Conservation (phyloP, 1,140 invertebrate species). For the Drosophila insularis region DNA sequence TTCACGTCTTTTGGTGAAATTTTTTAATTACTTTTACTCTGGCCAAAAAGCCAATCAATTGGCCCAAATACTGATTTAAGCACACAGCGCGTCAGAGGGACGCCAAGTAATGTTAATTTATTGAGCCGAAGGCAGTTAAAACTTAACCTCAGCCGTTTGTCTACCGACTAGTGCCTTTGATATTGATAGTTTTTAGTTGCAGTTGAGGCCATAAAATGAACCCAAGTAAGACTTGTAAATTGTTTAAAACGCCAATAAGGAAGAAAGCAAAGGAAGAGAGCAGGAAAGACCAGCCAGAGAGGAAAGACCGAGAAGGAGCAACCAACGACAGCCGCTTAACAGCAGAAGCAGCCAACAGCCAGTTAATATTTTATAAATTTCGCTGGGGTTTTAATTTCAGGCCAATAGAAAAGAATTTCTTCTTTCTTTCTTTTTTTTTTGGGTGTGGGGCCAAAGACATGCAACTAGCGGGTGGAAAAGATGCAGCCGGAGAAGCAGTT, state of each 20-base stretch:
- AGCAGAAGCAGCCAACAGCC: conserved; percentile 37
- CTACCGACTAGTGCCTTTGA: conserved; percentile 37
- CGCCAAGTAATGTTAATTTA: conserved; percentile 59
- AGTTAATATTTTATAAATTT: conserved; percentile 80
- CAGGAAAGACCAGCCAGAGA: not conserved
- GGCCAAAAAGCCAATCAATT: conserved; percentile 50
- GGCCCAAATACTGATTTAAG: conserved; percentile 49
- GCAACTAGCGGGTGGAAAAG: conserved; percentile 10
- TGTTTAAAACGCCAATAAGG: conserved; percentile 60
- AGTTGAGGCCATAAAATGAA: conserved; percentile 51
- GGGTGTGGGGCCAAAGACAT: conserved; percentile 28
- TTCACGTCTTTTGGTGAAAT: not conserved
- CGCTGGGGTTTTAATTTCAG: conserved; percentile 71
- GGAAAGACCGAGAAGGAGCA: not conserved
- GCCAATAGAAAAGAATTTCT: conserved; percentile 67
- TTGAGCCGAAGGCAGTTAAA: conserved; percentile 62
- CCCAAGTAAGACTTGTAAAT: conserved; percentile 48
- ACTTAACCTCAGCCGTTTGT: conserved; percentile 66
- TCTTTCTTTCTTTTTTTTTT: not conserved
- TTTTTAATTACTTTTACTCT: conserved; percentile 11
- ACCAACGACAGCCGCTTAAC: conserved; percentile 26
- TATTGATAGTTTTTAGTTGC: conserved; percentile 49
- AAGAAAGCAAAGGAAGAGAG: conserved; percentile 20
- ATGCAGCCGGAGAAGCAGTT: not conserved
- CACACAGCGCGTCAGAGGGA: conserved; percentile 18